Base-by-base conservation (phyloP, 2,113 vertebrate species). In the Trinectes maculatus region DNA sequence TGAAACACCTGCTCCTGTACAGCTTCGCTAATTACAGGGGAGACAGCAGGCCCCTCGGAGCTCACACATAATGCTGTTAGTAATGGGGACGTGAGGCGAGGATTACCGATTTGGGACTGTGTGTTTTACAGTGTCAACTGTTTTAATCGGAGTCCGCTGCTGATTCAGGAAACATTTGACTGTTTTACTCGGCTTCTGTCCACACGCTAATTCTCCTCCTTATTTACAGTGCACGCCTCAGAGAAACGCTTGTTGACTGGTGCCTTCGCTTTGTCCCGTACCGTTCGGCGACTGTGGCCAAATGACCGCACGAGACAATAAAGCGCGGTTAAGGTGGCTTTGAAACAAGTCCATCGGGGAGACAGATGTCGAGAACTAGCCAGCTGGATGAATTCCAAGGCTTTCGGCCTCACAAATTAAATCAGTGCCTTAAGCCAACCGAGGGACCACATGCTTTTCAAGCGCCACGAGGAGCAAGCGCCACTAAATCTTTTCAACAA, bases 1-100 rank as follows among this genome's bases (percentile, higher is more conserved):
- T 52, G 75, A 86, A 92, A 87, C 91, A 93, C 92, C 91, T 93
- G 92, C 91, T 86, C 79, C 78, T 77, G 82, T 71, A 72, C 85
- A 64, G 85, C 84, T 82, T 59, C 54, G 80, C 81, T 89, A 87
- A 89, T 86, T 85, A 89, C 77, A 67, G 74, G 57, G 73, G 55
- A 54, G 85, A 77, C 83, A 87, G 85, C 86, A 76, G 77, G 75
- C 78, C 83, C 66, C 83, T 78, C 62, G 6, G 69, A 73, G 79
- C 79, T 84, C 63, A 18, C 71, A 68, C 83, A 71, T 75, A 87
- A 73, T 66, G 79, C 84, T 40, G 76, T 63, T 64, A 65, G 52
- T 37, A 21, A 21, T 33, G 72, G 36, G 28, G 51, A 60, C 36
- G 37, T 33, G 44, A 52, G 70, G 42, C 5, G 46, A 62, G 61